These are phyloP conservation scores for Holcopasites calliopsidis DNA, from an alignment of 1,140 invertebrate species.

Conservation along the genomic window DNA sequence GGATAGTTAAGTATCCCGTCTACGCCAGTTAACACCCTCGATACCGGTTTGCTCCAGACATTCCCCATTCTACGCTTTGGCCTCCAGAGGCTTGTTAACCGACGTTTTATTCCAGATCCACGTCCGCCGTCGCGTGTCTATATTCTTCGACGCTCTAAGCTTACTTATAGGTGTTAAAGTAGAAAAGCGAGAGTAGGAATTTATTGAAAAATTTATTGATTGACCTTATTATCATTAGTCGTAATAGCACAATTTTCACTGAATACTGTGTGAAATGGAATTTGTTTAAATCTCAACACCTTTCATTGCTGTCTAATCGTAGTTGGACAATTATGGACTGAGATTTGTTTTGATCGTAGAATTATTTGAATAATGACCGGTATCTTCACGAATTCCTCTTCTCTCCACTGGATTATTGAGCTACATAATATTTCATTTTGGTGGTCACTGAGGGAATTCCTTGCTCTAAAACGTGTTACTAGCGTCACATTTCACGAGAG, in stretches of 20 bases:
- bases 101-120: conserved; percentile 54
- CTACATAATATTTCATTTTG: not conserved
- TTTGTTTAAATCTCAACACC: no score
- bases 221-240: no score
- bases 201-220: no score
- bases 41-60: conserved; percentile 48
- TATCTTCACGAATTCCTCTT: not conserved
- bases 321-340: no score
- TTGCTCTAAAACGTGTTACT: conserved; percentile 26
- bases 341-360: no score
- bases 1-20: conserved; percentile 68
- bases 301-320: no score
- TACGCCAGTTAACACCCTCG: conserved; percentile 71
- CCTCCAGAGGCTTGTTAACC: conserved; percentile 69
- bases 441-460: conserved; percentile 8
- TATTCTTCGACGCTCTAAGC: not conserved
- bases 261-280: no score
- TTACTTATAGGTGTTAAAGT: no score
- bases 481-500: conserved; percentile 15
- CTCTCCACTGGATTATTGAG: no score
- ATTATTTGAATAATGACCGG: no score
- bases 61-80: conserved; percentile 6
- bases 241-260: no score
- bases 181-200: no score
- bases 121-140: not conserved